These are phyloP conservation scores for Danio tinwini DNA, from an alignment of 2,797 vertebrate genomes.

Conservation along the genomic window DNA sequence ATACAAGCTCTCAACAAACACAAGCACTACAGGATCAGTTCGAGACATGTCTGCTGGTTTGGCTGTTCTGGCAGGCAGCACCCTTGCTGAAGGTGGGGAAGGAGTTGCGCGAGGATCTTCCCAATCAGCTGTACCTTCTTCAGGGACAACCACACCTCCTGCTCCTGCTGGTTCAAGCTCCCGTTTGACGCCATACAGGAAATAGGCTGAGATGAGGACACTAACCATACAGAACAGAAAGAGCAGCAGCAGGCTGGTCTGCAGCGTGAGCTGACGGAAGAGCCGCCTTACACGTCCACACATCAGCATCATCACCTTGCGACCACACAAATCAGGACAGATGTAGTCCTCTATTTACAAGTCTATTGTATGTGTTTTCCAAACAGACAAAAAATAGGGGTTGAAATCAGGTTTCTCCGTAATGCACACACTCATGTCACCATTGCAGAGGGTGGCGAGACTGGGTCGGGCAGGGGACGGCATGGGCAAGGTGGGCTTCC, in stretches of 20 bases:
- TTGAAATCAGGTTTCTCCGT: slow-evolving; percentile 75
- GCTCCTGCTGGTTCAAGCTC: slow-evolving; percentile 87
- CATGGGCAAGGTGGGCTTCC: slow-evolving; percentile 58
- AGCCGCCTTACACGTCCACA: slow-evolving; percentile 90
- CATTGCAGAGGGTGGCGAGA: slow-evolving; percentile 78
- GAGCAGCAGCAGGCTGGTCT: slow-evolving; percentile 93
- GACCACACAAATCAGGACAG: slow-evolving; percentile 27
- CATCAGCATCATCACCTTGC: slow-evolving; percentile 88
- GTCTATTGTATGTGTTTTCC: slow-evolving; percentile 9
- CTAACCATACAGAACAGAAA: slow-evolving; percentile 95
- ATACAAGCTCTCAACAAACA: slow-evolving; percentile 98
- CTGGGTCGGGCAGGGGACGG: slow-evolving; percentile 65
- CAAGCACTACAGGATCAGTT: slow-evolving; percentile 94
- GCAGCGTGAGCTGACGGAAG: slow-evolving; percentile 93
- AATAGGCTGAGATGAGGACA: slow-evolving; percentile 96
- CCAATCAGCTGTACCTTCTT: slow-evolving; percentile 80
- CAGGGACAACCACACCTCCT: slow-evolving; percentile 70
- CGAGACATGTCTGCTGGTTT: slow-evolving; percentile 80
- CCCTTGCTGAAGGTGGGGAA: slow-evolving; percentile 81
- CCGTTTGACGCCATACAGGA: slow-evolving; percentile 96
- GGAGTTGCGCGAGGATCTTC: slow-evolving; percentile 88
- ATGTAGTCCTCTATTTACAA: slow-evolving; percentile 42
- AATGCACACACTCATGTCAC: slow-evolving; percentile 80
- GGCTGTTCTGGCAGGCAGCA: slow-evolving; percentile 64
- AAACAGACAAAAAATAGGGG: slow-evolving; percentile 66